phyloP scores from a whole-genome alignment of 1,140 invertebrate species.

The Arion vulgaris region DNA sequence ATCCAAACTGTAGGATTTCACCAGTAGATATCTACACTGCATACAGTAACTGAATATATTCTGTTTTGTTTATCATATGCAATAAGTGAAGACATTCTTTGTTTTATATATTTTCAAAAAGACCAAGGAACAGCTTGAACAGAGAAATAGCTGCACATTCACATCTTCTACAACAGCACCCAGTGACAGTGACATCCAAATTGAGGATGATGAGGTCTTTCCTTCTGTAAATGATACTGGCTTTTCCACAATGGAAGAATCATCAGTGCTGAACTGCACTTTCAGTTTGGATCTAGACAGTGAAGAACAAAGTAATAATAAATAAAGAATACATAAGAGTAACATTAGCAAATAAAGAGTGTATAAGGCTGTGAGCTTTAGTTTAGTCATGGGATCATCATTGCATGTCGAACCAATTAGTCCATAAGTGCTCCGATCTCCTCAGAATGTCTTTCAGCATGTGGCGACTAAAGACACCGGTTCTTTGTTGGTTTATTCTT shows the following conservation, averaged over 20 bases:
- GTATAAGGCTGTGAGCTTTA: too few relatives aligned
- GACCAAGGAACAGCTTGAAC: neutral
- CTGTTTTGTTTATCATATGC: too few relatives aligned
- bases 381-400: too few relatives aligned
- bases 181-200: neutral
- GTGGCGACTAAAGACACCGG: too few relatives aligned
- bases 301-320: neutral
- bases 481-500: too few relatives aligned
- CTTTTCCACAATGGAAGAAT: constrained; percentile 30
- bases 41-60: too few relatives aligned
- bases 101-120: neutral
- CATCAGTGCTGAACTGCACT: constrained; percentile 28
- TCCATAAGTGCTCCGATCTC: too few relatives aligned
- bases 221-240: constrained; percentile 15
- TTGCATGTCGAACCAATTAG: too few relatives aligned
- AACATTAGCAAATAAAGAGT: neutral
- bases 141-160: neutral
- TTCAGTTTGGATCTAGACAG: neutral
- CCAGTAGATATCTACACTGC: too few relatives aligned
- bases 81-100: too few relatives aligned
- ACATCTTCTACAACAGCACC: neutral
- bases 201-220: constrained; percentile 2
- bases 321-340: neutral
- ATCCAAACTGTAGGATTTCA: too few relatives aligned
- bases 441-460: too few relatives aligned